Evolutionary conservation across 1,140 invertebrate genomes (phyloP).

Genomic region (Calycopis cecrops): DNA sequence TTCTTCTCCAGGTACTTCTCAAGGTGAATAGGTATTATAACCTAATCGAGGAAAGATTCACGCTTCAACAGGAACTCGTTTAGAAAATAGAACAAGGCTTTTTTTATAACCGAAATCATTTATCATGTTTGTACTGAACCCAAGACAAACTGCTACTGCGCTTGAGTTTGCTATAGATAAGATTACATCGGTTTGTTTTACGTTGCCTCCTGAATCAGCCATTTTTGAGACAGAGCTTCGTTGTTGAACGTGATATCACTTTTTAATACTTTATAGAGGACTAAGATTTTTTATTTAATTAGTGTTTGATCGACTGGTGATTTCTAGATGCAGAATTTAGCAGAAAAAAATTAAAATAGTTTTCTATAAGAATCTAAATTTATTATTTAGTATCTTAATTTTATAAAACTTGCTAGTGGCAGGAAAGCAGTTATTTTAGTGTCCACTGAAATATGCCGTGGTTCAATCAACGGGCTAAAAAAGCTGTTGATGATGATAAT

Average conservation of each 20-base stretch:
- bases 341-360: too few species aligned
- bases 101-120: conserved; percentile 70
- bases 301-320: too few species aligned
- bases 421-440: too few species aligned
- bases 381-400: too few species aligned
- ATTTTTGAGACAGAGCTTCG: conserved; percentile 66
- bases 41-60: conserved; percentile 56
- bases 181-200: conserved; percentile 69
- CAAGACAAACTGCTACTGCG: conserved; percentile 73
- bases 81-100: conserved; percentile 64
- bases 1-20: conserved; percentile 74
- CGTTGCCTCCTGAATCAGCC: conserved; percentile 62
- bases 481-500: too few species aligned
- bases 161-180: conserved; percentile 71
- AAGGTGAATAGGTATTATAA: conserved; percentile 72
- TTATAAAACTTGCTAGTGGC: too few species aligned
- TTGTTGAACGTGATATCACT: conserved; percentile 48
- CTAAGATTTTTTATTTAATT: too few species aligned
- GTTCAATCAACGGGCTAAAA: too few species aligned
- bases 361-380: too few species aligned
- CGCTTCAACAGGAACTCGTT: conserved; percentile 64
- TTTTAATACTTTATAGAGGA: too few species aligned
- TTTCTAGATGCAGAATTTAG: too few species aligned
- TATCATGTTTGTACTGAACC: conserved; percentile 72
- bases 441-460: too few species aligned